Percentiles rank a stretch among this genome's conserved stretches.
phyloP scores from a whole-genome alignment of 2,113 vertebrate genomes.

The Taurulus bubalis region DNA sequence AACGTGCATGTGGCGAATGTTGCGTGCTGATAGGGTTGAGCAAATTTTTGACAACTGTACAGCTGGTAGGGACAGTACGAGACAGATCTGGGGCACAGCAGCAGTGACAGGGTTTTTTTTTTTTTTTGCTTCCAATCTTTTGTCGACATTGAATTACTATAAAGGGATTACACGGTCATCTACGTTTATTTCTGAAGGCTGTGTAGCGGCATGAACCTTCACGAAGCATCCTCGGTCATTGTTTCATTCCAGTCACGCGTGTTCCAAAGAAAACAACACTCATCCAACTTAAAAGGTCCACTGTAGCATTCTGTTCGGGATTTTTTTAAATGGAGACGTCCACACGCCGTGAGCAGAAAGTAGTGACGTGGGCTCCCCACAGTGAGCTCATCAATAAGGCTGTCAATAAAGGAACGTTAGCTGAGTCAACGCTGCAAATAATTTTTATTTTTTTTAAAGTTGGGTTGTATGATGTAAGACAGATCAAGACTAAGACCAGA shows the following conservation, averaged over 20 bases:
- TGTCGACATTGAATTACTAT: background rate
- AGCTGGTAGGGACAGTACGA: background rate
- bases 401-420: no score
- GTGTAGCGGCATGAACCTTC: background rate
- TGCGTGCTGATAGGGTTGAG: background rate
- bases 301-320: no score
- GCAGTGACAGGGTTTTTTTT: background rate
- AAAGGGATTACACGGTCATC: background rate
- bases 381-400: no score
- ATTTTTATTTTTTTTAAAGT: no score
- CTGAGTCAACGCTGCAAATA: no score
- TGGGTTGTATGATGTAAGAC: background rate
- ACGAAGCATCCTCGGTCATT: background rate
- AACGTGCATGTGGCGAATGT: background rate
- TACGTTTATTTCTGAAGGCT: background rate
- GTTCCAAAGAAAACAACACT: background rate
- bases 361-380: no score
- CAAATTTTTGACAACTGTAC: background rate
- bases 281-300: background rate
- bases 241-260: background rate
- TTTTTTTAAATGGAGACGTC: no score
- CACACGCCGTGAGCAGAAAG: no score
- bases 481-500: no score
- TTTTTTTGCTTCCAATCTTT: background rate
- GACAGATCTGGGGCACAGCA: background rate